Base-by-base conservation (phyloP, 2,797 vertebrate species). In the Pseudocheirus occidentalis region DNA sequence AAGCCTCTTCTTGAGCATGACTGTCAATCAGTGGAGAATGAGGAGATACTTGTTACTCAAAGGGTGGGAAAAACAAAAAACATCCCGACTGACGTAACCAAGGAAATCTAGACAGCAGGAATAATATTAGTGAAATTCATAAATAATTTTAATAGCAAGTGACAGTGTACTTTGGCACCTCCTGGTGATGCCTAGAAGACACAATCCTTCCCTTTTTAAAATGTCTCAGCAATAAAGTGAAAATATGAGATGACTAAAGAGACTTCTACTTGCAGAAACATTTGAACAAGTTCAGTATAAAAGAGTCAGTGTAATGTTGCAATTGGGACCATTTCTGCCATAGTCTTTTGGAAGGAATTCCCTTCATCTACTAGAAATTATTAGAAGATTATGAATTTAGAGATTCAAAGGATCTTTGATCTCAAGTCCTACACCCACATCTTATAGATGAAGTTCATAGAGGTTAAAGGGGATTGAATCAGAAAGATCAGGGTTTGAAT, bases 151-250 rank as follows among this genome's bases (percentile, higher is more conserved):
- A 95, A 90, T 93, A 96, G 55, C 58, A 95, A 90, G 46, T 94
- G 94, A 96, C 73, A 54, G 97, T 93, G 93, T 54, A 3, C 54
- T 93, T 73, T 98, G 95, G 96, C 92, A 66, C 50, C 7, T 95
- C 90, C 66, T 14, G 16, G 1, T 91, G 50, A 89, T 73, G 81
- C 93, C 89, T 27, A 28, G 58, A 62, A 93, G 81, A 73, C 31
- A 90, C 81, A 29, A 1, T 94, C 90, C 89, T 95, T 97, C 92
- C 91, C 57, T 50, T 94, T 96, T 96, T 90, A 95, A 96, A 96
- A 95, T 62, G 93, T 53, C 12, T 27, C 91, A 27, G 46, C 95
- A 91, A 95, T 90, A 93, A 95, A 87, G 91, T 94, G 87, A 94
- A 96, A 94, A 96, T 90, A 28, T 21, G 95, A 59, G 55, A 57